Base-by-base conservation (phyloP, 35 echinoderm and acorn worm genomes). In the Ophioderma brevispina region DNA sequence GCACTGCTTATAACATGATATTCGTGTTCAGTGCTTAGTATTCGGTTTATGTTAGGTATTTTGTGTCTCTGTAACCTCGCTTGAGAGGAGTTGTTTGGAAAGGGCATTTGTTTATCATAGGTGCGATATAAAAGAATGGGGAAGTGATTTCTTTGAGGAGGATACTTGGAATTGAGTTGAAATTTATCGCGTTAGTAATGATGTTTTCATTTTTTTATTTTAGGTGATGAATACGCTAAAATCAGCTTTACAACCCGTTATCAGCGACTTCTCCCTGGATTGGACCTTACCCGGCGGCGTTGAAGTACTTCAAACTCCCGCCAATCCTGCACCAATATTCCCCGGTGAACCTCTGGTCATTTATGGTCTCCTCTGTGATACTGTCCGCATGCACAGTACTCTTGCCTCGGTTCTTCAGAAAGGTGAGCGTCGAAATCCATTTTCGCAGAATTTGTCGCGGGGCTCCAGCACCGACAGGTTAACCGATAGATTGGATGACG, bases 261-360 rank as follows among this genome's bases (percentile, higher is more conserved):
- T 99, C 36, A 99, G 97, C 63, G 94, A 99, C 64, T 90, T 99
- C 34, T 76, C 75, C 4, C 46, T 95, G 19, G 91, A 93, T 1
- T 99, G 97, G 97, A 87, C 88, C 28, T 80, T 99, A 31, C 97
- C 97, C 17, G 76, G 77, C 13, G 97, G 97, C 6, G 86, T 99
- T 25, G 97, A 99, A 80, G 78, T 99, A 3, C 83, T 92, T 33
- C 90, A 95, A 59, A 91, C 93, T 21, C 93, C 94, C 13, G 23
- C 80, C 59, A 43, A 92, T 19, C 92, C 92, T 49, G 64, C 91
- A 55, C 83, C 93, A 0, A 88, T 95, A 52, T 40, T 87, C 28
- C 90, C 84, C 21, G 97, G 97, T 8, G 97, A 99, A 70, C 88
- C 93, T 13, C 87, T 99, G 28, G 94, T 99, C 10, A 88, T 99